Conservation (phyloP, 2,113 vertebrate genomes). For the Neoarius graeffei region DNA sequence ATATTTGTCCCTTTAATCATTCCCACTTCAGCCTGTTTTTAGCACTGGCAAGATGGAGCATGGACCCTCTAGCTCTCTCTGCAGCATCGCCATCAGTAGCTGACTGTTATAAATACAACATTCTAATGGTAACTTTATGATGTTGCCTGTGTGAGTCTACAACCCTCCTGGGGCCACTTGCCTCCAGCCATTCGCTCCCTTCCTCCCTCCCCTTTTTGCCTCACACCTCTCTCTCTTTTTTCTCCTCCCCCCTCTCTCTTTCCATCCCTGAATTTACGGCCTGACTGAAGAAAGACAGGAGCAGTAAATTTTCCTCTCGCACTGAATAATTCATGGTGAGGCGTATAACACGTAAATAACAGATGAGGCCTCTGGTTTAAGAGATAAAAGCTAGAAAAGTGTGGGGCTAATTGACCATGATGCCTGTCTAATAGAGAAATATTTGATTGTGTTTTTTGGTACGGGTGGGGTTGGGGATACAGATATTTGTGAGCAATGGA, state of each 20-base stretch:
- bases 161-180: constrained; percentile 74
- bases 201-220: constrained; percentile 9
- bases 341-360: constrained; percentile 72
- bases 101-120: constrained; percentile 80
- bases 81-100: constrained; percentile 54
- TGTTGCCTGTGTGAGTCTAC: constrained; percentile 78
- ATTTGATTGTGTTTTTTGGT: constrained; percentile 63
- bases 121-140: constrained; percentile 82
- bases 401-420: constrained; percentile 77
- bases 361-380: constrained; percentile 78
- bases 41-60: neutral
- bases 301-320: constrained; percentile 69
- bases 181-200: constrained; percentile 65
- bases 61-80: constrained; percentile 24
- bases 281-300: constrained; percentile 68
- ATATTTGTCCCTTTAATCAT: constrained; percentile 24
- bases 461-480: constrained; percentile 16
- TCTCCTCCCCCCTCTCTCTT: constrained; percentile 51
- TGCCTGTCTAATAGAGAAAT: constrained; percentile 74
- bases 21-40: constrained; percentile 15
- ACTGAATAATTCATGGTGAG: constrained; percentile 78
- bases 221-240: constrained; percentile 43
- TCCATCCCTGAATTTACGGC: constrained; percentile 75
- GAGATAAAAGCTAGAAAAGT: constrained; percentile 78
- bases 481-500: neutral